Base-by-base conservation (phyloP, 2,888 invertebrate genomes). In the Rosalia funebris region DNA sequence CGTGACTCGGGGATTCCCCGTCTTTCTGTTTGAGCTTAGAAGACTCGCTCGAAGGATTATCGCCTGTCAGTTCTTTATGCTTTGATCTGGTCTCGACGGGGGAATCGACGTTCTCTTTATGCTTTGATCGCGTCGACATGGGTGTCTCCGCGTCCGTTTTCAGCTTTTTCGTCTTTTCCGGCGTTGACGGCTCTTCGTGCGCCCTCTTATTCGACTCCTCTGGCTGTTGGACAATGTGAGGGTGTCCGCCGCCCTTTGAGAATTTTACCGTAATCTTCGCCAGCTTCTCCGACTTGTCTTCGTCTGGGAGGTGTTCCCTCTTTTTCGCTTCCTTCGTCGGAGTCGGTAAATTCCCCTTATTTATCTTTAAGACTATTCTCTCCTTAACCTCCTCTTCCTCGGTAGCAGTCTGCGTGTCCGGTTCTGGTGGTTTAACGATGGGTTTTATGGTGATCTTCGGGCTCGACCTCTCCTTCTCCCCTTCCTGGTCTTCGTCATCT, bases 361-460 rank as follows among this genome's bases (percentile, higher is more conserved):
- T 87, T 69, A 88, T 88, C 81, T 88, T 88, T 71, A 88, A 81
- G 68, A 88, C 87, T 69, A 88, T 88, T 72, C 88, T 68, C 63
- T 81, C 80, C 55, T 81, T 81, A 1, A 77, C 74, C 42, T 73
- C 73, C n/a, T 81, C 81, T 31, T 78, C 79, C 4, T 69, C 71
- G 31, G 75, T 73, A 10, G 61, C 50, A 1, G 12, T 11, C 9
- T 63, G 63, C 68, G 64, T 81, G 79, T 81, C 86, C 77, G 77
- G 76, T 70, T 82, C 86, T 80, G 66, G 83, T 77, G 79, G 76
- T 70, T 80, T 80, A 17, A 80, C 69, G 59, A 87, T 81, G 1
- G 87, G 86, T 79, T 87, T 87, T 62, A 87, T 87, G 63, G 85
- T 86, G 46, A 86, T 76, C 79, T 86, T 87, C 3, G 75, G 73